Conservation (phyloP, 2,797 vertebrate genomes). For the Okamejei kenojei region DNA sequence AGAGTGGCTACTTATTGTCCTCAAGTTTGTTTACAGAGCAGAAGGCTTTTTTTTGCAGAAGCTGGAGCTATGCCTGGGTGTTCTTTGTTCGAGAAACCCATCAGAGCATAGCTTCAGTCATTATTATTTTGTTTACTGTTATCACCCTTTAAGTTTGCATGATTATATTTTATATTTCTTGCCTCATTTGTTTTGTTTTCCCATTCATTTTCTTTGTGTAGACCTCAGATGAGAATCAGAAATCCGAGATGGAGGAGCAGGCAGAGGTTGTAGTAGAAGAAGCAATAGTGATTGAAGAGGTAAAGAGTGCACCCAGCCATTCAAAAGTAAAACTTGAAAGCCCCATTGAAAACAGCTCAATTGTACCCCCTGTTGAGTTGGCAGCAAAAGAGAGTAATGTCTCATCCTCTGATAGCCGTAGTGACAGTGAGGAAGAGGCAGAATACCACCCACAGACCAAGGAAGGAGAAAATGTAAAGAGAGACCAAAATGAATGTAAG, state of each 20-base stretch:
- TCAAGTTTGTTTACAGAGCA: slow-evolving; percentile 62
- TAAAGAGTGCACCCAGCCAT: slow-evolving; percentile 58
- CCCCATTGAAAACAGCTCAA: slow-evolving; percentile 38
- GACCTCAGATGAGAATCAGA: slow-evolving; percentile 77
- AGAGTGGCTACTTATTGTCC: slow-evolving; percentile 65
- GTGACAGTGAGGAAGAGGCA: slow-evolving; percentile 85
- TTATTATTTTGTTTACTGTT: slow-evolving; percentile 43
- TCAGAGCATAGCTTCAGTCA: slow-evolving; percentile 47
- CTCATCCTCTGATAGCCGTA: slow-evolving; percentile 67
- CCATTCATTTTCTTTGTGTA: slow-evolving; percentile 57
- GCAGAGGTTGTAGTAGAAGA: slow-evolving; percentile 88
- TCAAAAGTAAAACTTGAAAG: slow-evolving; percentile 57
- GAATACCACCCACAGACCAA: slow-evolving; percentile 78
- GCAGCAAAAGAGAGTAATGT: slow-evolving; percentile 42
- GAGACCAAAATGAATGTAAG: slow-evolving; percentile 32
- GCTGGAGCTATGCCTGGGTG: slow-evolving; percentile 71
- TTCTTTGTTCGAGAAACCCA: slow-evolving; percentile 52
- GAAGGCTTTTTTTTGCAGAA: slow-evolving; percentile 64
- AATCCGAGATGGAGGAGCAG: slow-evolving; percentile 72
- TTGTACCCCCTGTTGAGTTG: background rate
- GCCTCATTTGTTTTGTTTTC: slow-evolving; percentile 56
- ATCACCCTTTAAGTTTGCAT: slow-evolving; percentile 54
- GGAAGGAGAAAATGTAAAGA: slow-evolving; percentile 37
- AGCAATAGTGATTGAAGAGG: slow-evolving; percentile 74
- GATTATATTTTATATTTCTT: slow-evolving; percentile 65